phyloP scores from a whole-genome alignment of 2,797 vertebrate genomes.

The Zenarchopterus dispar region DNA sequence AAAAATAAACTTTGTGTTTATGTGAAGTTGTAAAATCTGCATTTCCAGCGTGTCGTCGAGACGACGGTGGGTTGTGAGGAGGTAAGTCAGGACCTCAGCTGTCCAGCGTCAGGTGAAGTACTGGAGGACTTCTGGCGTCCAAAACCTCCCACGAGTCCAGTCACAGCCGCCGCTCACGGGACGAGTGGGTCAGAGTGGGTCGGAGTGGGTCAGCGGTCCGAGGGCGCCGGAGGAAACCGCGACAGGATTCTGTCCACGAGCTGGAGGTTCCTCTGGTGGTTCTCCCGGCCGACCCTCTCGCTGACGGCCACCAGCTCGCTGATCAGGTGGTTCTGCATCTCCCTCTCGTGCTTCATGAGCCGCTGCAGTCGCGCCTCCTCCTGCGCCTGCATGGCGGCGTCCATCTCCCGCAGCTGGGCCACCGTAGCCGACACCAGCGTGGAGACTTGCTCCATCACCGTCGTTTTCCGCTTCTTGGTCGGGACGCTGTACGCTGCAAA shows the following conservation, averaged over 20 bases:
- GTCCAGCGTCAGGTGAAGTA: no score
- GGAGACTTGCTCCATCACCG: slow-evolving; percentile 52
- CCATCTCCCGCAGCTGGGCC: slow-evolving; percentile 54
- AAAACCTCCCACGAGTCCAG: no score
- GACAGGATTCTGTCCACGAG: slow-evolving; percentile 54
- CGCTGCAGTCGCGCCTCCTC: slow-evolving; percentile 54
- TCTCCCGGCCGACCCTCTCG: slow-evolving; percentile 44
- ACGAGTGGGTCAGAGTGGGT: slow-evolving; percentile 28
- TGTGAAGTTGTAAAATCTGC: no score
- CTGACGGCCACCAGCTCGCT: slow-evolving; percentile 48
- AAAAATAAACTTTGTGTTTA: no score
- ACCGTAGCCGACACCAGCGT: slow-evolving; percentile 38
- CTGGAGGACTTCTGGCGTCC: no score
- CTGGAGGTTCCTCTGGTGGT: slow-evolving; percentile 49
- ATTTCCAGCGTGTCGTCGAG: no score
- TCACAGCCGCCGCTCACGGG: not conserved
- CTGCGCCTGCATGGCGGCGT: slow-evolving; percentile 55
- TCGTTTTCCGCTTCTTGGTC: slow-evolving; percentile 39
- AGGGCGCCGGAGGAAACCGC: slow-evolving; percentile 31
- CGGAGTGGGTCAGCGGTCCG: slow-evolving; percentile 15
- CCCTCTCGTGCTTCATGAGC: slow-evolving; percentile 60
- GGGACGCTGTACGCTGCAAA: slow-evolving; percentile 21
- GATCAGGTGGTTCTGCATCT: slow-evolving; percentile 60
- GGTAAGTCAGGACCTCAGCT: no score
- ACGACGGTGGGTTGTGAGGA: no score